Evolutionary conservation across 92 coral and sea anemone species (phyloP).

Genomic region (Zoanthus sociatus): DNA sequence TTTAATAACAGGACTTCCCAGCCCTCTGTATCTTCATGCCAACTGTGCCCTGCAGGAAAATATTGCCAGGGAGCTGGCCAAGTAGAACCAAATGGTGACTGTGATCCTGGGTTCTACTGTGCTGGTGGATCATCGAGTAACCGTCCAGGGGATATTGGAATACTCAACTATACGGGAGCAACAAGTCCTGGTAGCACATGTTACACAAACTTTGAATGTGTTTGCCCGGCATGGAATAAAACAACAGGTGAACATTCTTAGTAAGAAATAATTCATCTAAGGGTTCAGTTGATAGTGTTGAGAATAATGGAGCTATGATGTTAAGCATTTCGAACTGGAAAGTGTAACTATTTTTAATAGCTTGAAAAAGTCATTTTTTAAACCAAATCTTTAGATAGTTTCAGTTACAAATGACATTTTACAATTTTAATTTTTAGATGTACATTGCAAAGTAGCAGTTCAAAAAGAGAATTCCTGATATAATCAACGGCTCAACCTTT

Average conservation of each 20-base stretch:
- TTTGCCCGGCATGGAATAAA: constrained; percentile 96
- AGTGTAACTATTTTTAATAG: too few species aligned
- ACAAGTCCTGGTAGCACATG: constrained; percentile 91
- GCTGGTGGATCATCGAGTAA: constrained; percentile 88
- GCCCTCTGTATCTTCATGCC: constrained; percentile 76
- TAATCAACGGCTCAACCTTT: too few species aligned
- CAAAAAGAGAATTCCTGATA: too few species aligned
- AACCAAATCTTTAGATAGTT: too few species aligned
- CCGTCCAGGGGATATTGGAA: constrained; percentile 93
- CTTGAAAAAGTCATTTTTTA: too few species aligned
- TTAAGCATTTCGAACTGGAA: too few species aligned
- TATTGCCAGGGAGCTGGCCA: constrained; percentile 94
- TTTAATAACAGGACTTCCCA: constrained; percentile 93
- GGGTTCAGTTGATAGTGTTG: too few species aligned
- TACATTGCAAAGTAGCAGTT: too few species aligned
- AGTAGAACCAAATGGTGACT: constrained; percentile 82
- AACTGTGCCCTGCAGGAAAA: constrained; percentile 89
- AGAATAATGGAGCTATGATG: too few species aligned
- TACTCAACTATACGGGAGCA: constrained; percentile 70
- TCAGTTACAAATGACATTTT: too few species aligned
- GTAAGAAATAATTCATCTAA: background rate
- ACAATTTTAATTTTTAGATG: too few species aligned
- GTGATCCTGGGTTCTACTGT: constrained; percentile 94
- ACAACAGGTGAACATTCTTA: constrained; percentile 81
- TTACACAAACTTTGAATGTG: constrained; percentile 87